Conservation (phyloP, 2,113 vertebrate species). For the Narcine bancroftii region DNA sequence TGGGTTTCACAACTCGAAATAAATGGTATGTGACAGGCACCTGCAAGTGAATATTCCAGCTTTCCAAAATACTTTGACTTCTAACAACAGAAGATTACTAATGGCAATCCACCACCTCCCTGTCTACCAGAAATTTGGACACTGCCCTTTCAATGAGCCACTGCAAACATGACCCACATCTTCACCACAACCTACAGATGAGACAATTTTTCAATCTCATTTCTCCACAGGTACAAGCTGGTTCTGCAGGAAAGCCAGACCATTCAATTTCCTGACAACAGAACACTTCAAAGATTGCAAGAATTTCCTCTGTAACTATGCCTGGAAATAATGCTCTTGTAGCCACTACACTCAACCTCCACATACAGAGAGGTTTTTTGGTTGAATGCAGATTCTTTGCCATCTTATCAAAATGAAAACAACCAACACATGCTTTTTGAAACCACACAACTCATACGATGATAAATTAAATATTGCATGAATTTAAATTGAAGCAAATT, state of each 20-base stretch:
- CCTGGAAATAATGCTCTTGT: background rate
- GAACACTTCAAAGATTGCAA: slow-evolving; percentile 44
- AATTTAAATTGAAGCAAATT: background rate
- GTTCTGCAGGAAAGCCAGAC: slow-evolving; percentile 46
- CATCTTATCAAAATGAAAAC: background rate
- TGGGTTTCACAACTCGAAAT: no score
- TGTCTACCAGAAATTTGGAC: background rate
- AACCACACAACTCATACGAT: background rate
- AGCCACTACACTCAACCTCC: background rate
- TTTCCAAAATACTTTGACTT: background rate
- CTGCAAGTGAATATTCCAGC: background rate
- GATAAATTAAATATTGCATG: background rate
- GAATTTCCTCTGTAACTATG: slow-evolving; percentile 42
- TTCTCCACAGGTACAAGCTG: slow-evolving; percentile 44
- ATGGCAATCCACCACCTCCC: background rate
- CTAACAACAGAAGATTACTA: background rate
- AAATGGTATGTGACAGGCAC: background rate
- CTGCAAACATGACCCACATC: background rate
- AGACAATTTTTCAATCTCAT: slow-evolving; percentile 18
- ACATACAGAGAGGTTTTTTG: background rate
- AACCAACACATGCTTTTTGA: background rate
- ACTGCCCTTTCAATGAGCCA: background rate
- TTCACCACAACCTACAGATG: background rate
- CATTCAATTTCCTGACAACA: slow-evolving; percentile 49
- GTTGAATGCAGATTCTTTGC: background rate